Evolutionary conservation across 2,113 vertebrate species (phyloP), one percentile per base, ranked within the genome.

Genomic region (Thymallus thymallus): DNA sequence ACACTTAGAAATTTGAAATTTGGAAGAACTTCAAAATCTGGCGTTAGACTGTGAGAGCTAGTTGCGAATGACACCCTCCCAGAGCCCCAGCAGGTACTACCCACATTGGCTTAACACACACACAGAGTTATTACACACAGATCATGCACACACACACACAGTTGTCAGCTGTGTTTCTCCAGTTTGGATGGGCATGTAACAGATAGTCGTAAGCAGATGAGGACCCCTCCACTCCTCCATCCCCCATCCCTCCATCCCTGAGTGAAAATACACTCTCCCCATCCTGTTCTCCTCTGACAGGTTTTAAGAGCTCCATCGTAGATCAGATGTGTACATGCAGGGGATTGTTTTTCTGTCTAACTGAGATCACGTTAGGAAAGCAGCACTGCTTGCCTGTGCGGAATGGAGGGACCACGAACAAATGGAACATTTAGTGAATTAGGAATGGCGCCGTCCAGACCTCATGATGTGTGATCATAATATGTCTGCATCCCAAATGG

Each of bases 371-470:
- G 29, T 76, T 88, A 69, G 77, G 84, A 88, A 80, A 84, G 80
- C 85, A 88, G 65, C 68, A 81, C 58, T 68, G n/a, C 30, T 41
- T 41, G 35, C 35, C 35, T 41, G 35, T 41, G 9, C 1, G 6
- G 74, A 80, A 79, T 79, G 80, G 69, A 79, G 69, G 75, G 81
- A 80, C 71, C 73, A 12, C 71, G 72, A 68, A 84, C 76, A 87
- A 86, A 84, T 78, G 88, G 87, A 89, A 91, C 77, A 58, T 55
- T 90, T 85, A 88, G 84, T 78, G 77, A 86, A 86, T 78, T 82
- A 79, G 62, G 70, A 76, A 75, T 89, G 90, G 90, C 84, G 65
- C 2, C 23, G 0, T 85, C 88, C 90, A 91, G 75, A 20, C n/a
- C 5, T 69, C 86, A 66, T 77, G 69, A 88, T 80, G 79, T 79